phyloP scores from a whole-genome alignment of 1,140 invertebrate species.

The Fopius arisanus region DNA sequence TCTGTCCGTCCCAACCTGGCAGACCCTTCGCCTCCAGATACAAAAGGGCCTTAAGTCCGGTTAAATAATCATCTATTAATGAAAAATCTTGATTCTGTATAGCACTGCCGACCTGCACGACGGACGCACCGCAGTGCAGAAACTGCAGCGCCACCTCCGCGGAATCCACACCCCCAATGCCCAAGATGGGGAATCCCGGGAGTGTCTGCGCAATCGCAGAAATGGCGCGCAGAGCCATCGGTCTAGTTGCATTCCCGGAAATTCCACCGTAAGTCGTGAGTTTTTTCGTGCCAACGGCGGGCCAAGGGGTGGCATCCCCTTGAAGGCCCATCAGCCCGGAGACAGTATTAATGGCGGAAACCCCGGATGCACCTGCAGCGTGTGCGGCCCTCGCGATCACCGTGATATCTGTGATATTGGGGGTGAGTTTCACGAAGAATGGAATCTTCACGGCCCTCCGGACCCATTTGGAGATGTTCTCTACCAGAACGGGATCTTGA shows the following conservation, averaged over 20 bases:
- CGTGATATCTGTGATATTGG: constrained; percentile 95
- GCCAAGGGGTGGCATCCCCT: constrained; percentile 87
- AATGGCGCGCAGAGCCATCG: constrained; percentile 89
- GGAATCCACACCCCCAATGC: constrained; percentile 96
- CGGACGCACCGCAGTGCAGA: constrained; percentile 87
- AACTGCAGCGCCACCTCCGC: constrained; percentile 94
- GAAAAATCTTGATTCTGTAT: constrained; percentile 99
- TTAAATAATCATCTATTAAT: constrained; percentile 91
- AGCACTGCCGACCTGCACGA: constrained; percentile 94
- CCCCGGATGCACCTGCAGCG: constrained; percentile 89
- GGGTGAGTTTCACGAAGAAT: constrained; percentile 98
- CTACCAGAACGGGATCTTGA: constrained; percentile 88
- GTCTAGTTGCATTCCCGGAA: constrained; percentile 94
- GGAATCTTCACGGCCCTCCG: constrained; percentile 86
- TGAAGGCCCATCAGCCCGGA: constrained; percentile 90
- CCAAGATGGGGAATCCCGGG: constrained; percentile 91
- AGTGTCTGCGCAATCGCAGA: constrained; percentile 84
- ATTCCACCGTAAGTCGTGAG: constrained; percentile 96
- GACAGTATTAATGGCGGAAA: constrained; percentile 97
- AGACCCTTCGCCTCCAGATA: constrained; percentile 79
- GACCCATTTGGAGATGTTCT: constrained; percentile 92
- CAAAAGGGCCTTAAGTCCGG: constrained; percentile 87
- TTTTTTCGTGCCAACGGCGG: constrained; percentile 82
- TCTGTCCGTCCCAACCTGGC: constrained; percentile 90
- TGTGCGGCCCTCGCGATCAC: constrained; percentile 89